Evolutionary conservation across 2,888 invertebrate species (phyloP), one percentile per base, ranked within the genome.

Genomic region (Eristalis tenax): DNA sequence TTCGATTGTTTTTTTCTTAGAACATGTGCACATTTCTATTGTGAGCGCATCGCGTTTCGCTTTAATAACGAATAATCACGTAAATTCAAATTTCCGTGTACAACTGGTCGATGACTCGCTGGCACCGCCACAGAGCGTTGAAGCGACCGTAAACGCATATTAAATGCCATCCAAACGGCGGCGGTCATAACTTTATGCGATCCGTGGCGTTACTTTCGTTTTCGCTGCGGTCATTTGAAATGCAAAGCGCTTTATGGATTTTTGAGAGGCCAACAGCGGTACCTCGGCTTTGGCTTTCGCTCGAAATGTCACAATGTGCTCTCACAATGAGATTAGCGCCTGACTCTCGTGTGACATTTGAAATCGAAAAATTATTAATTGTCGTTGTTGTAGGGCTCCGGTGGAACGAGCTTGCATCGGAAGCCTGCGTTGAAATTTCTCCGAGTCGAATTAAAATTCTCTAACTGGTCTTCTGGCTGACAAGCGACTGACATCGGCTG

Each of bases 131-230:
- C 50, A 18, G 38, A 38, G 38, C 38, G 13, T 13, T 13, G 38
- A 13, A 38, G 38, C 38, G 38, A 38, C 38, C 13, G 18, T 50
- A 50, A 50, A 18, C 50, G 50, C 50, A 50, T 50, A 50, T 50
- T 18, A 50, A 50, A 18, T 18, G 50, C 6, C 2, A 50, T 66
- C 66, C 43, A 66, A 80, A 32, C 28, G 40, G 59, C 15, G 35
- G 28, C 18, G n/a, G 70, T 71, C 61, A 77, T 61, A 71, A 73
- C 50, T 73, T 23, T 59, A 64, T 77, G 81, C 56, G 23, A 15
- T 56, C 28, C 15, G 61, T 56, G 61, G 56, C 80, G 84, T 80
- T 82, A 86, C 85, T 86, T 86, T 86, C 85, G 61, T 74, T 86
- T 86, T 86, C 70, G 59, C 40, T 70, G 85, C 64, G 59, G 65